phyloP scores from a whole-genome alignment of 1,140 invertebrate species.

The Vanessa atalanta region DNA sequence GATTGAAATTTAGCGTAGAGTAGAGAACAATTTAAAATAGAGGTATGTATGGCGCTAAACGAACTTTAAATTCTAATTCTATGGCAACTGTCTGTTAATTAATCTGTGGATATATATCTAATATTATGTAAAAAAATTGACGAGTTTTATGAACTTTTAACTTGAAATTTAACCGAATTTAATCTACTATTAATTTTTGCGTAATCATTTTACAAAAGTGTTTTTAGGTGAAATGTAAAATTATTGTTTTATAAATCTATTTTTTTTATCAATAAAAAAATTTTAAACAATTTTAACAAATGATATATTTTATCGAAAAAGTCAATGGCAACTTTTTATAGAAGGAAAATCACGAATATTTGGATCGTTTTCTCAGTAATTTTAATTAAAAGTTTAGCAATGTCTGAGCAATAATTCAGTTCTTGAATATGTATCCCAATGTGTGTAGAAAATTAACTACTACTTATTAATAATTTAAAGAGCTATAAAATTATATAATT shows the following conservation, averaged over 20 bases:
- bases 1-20: constrained; percentile 32
- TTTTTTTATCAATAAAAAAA: not conserved
- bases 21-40: constrained; percentile 9
- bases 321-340: not conserved
- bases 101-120: not conserved
- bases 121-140: not conserved
- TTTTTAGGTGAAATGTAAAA: too few species aligned
- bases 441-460: not conserved
- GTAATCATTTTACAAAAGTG: too few species aligned
- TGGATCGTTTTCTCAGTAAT: not conserved
- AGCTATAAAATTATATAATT: constrained; percentile 1
- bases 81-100: not conserved
- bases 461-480: not conserved
- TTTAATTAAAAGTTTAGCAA: not conserved
- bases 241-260: too few species aligned
- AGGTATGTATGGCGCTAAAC: constrained; percentile 6
- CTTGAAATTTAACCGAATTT: not conserved
- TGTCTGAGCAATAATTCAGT: not conserved
- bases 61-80: constrained; percentile 1
- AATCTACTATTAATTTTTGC: not conserved
- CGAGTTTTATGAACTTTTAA: not conserved
- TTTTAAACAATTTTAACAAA: not conserved
- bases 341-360: not conserved
- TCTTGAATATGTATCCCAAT: not conserved
- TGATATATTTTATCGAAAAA: not conserved